Conservation (phyloP, 2,888 invertebrate genomes). For the Drosophila longiperda region DNA sequence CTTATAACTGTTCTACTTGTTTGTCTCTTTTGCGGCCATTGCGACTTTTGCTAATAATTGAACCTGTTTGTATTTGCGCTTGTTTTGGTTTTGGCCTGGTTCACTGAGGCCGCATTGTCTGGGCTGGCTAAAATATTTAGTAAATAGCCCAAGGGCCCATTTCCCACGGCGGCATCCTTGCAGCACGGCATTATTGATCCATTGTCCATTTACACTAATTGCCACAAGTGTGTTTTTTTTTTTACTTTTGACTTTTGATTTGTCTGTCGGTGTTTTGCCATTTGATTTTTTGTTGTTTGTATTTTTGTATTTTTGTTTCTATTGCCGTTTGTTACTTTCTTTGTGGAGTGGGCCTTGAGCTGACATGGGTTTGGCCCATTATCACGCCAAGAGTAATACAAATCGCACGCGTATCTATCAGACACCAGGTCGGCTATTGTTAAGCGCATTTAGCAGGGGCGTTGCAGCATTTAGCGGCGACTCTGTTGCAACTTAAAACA, state of each 20-base stretch:
- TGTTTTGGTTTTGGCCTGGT: constrained; percentile 22
- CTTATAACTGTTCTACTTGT: constrained; percentile 31
- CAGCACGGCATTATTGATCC: constrained; percentile 53
- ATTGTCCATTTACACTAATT: constrained; percentile 67
- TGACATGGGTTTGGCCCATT: constrained; percentile 50
- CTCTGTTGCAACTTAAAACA: constrained; percentile 24
- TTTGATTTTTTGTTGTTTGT: constrained; percentile 52
- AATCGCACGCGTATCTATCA: constrained; percentile 78
- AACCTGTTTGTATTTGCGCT: constrained; percentile 68
- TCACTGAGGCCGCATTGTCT: constrained; percentile 70
- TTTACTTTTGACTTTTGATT: constrained; percentile 37
- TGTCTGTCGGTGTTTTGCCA: constrained; percentile 71
- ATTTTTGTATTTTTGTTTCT: constrained; percentile 29
- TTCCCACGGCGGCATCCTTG: constrained; percentile 73
- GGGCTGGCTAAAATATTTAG: constrained; percentile 67
- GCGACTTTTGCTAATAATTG: constrained; percentile 67
- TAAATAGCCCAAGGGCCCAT: constrained; percentile 63
- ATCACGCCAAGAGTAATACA: constrained; percentile 59
- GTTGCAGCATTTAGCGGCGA: constrained; percentile 66
- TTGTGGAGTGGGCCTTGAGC: constrained; percentile 64
- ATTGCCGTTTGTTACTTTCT: constrained; percentile 24
- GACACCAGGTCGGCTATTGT: constrained; percentile 62
- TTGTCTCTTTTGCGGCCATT: constrained; percentile 64
- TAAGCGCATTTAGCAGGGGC: constrained; percentile 36
- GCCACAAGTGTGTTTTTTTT: constrained; percentile 68